These are phyloP conservation scores for Heptranchias perlo DNA, from an alignment of 2,113 vertebrate species.

Conservation along the genomic window DNA sequence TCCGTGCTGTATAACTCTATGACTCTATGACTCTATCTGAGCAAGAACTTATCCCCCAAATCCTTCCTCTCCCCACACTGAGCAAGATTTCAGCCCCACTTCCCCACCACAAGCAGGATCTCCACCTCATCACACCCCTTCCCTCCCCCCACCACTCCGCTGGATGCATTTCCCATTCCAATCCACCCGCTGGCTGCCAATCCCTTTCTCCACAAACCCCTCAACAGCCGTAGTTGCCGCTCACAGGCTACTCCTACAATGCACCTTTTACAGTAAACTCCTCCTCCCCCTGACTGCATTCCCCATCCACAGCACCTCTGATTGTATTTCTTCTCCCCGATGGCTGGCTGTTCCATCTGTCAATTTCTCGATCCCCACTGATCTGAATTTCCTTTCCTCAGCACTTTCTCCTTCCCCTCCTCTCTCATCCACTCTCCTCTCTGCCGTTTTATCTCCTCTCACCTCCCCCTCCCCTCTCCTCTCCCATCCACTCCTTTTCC, in stretches of 20 bases:
- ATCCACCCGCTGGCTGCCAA: not conserved
- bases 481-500: not conserved
- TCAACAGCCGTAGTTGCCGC: not conserved
- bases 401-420: not conserved
- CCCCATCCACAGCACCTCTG: too few species aligned
- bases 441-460: not conserved
- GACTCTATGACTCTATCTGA: too few species aligned
- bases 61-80: too few species aligned
- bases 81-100: too few species aligned
- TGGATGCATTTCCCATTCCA: too few species aligned
- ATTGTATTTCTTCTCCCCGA: not conserved
- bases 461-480: not conserved
- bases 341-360: not conserved
- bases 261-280: not conserved
- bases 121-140: too few species aligned
- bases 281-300: too few species aligned
- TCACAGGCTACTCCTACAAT: not conserved
- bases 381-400: not conserved
- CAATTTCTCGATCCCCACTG: not conserved
- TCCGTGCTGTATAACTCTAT: too few species aligned
- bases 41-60: not conserved
- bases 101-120: too few species aligned
- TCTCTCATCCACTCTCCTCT: not conserved
- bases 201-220: not conserved
- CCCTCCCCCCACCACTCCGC: too few species aligned